Percentiles rank a stretch among this genome's conserved stretches.
phyloP scores from a whole-genome alignment of 2,797 vertebrate genomes.

The Phrynocephalus forsythii region DNA sequence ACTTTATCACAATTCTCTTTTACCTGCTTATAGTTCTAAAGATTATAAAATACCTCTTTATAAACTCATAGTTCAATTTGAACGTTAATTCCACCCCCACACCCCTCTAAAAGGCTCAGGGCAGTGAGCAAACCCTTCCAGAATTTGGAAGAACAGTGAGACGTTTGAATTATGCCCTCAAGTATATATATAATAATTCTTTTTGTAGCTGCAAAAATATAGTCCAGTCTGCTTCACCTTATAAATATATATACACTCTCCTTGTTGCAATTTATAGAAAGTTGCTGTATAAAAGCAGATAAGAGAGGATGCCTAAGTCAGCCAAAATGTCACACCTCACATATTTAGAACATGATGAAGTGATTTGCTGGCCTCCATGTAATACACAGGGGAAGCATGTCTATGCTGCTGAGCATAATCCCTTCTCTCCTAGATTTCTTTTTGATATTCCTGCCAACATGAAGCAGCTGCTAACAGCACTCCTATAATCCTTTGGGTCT shows the following conservation, averaged over 20 bases:
- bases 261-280: background rate
- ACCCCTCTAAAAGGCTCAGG: background rate
- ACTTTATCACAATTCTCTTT: background rate
- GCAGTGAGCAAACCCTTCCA: slow-evolving; percentile 27
- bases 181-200: slow-evolving; percentile 18
- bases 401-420: slow-evolving; percentile 27
- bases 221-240: background rate
- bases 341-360: slow-evolving; percentile 51
- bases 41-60: background rate
- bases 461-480: slow-evolving; percentile 13
- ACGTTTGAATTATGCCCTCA: slow-evolving; percentile 18
- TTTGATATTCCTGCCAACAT: slow-evolving; percentile 7
- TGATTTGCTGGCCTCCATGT: slow-evolving; percentile 35
- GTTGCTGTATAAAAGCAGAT: slow-evolving; percentile 50
- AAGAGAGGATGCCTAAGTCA: slow-evolving; percentile 23
- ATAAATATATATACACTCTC: background rate
- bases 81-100: too few relatives aligned
- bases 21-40: background rate
- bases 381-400: slow-evolving; percentile 13
- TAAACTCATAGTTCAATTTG: background rate
- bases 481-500: slow-evolving; percentile 16
- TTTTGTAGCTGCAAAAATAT: slow-evolving; percentile 28
- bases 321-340: slow-evolving; percentile 41
- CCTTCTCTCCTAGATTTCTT: slow-evolving; percentile 24
- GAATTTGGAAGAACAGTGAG: slow-evolving; percentile 11